Base-by-base conservation (phyloP, 2,797 vertebrate species). In the Cetoscarus ocellatus region DNA sequence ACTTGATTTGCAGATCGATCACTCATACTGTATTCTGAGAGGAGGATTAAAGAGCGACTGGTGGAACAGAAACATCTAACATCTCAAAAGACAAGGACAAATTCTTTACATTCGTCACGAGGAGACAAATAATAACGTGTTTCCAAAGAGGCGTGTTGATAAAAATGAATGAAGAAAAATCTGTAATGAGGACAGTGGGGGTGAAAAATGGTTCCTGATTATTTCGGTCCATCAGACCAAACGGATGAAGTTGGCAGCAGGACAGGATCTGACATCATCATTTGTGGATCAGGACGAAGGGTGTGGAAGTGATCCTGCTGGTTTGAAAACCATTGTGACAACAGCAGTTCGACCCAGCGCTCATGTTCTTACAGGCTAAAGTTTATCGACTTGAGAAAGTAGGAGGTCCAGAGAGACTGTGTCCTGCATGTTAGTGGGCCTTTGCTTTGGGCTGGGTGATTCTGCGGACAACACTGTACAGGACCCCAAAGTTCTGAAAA, bases 361-460 rank as follows among this genome's bases (percentile, higher is more conserved):
- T 70, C 60, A 61, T 19, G 39, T 71, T 86, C 85, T 79, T 59
- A 75, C 58, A 84, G 84, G 82, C 68, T 47, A 64, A 57, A 84
- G 85, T 75, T 82, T 77, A 12, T 61, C 40, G 64, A 70, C 71
- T 70, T 66, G 64, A 65, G 56, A 53, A 60, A 51, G 53, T n/a
- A 77, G 27, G 45, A 42, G 53, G 43, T 36, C 43, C 55, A 61
- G 44, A 2, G 3, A n/a, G 5, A n/a, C 0, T 5, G 15, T 38
- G 39, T 11, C 0, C 40, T 10, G 61, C 48, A 34, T 44, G 69
- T 94, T 92, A 99, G 71, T 97, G 96, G 43, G 95, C 90, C 93
- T 99, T 99, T 47, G 92, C 88, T 89, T 98, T 98, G 80, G 94
- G 92, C 74, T 96, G 93, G 14, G 95, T 96, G 68, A 98, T 88